Evolutionary conservation across 64 coral and sea anemone species (phyloP), one percentile per base, ranked within the genome.

Genomic region (Catalaphyllia jardinei): DNA sequence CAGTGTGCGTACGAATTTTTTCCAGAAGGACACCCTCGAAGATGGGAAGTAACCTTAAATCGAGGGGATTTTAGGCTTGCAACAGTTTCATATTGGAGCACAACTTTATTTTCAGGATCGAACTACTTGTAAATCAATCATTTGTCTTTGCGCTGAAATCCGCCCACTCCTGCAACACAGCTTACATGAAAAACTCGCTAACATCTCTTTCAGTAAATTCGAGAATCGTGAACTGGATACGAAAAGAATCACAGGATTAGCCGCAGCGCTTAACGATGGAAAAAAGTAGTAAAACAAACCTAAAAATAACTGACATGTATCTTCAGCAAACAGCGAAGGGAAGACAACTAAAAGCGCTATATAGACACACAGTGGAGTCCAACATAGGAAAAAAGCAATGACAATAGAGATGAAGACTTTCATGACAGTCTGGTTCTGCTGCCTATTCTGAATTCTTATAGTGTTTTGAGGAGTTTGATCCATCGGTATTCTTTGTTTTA

Each of bases 371-470:
- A 77, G 75, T 52, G 75, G 39, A 28, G 75, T 77, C 75, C 75
- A 77, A 22, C 75, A 77, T 18, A 77, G 7, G 22, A 77, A 77
- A 25, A 77, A 77, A 20, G 31, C 75, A 24, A 50, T 1, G 18
- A 77, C 75, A 77, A 77, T 77, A 10, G 39, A 77, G 33, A 77
- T 38, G 75, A 77, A 39, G 4, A 77, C n/a, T 77, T 77, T 77
- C 12, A 22, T 77, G 16, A 22, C 39, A 57, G 10, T 57, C 27
- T 73, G 71, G 13, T 73, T 73, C 15, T 73, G 71, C 15, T 73
- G 71, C 24, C 71, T 27, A 30, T 73, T 73, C 71, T 30, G 24
- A 13, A 73, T 29, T 73, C n/a, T 73, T 73, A 30, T 73, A 27
- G 5, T 73, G 27, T 57, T 12, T 57, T 73, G 71, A 11, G 29